Conservation (phyloP, 2,888 invertebrate species). For the Cerceris rybyensis region DNA sequence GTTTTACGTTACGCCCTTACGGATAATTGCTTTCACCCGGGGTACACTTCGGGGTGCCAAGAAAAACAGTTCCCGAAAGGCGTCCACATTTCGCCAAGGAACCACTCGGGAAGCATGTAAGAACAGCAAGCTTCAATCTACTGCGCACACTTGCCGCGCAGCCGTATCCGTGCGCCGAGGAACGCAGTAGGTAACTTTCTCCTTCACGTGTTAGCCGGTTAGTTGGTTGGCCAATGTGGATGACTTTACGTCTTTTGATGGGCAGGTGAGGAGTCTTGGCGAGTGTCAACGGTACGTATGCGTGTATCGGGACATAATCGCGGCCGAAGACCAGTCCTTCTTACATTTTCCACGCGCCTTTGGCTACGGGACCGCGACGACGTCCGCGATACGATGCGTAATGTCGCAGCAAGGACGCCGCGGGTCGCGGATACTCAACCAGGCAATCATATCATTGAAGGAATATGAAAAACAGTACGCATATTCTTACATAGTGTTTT, state of each 20-base stretch:
- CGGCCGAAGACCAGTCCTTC: constrained; percentile 57
- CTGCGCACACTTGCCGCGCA: not conserved
- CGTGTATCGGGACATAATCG: constrained; percentile 57
- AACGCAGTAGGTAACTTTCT: constrained; percentile 36
- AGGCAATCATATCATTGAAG: constrained; percentile 69
- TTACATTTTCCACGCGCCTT: constrained; percentile 54
- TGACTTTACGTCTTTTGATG: constrained; percentile 82
- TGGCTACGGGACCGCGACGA: constrained; percentile 44
- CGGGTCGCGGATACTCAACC: constrained; percentile 77
- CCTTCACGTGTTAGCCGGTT: constrained; percentile 68
- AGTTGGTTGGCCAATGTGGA: constrained; percentile 80
- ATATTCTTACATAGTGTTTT: not conserved
- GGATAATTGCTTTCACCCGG: constrained; percentile 56
- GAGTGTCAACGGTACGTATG: constrained; percentile 79
- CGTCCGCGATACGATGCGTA: constrained; percentile 67
- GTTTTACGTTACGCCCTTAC: constrained; percentile 46
- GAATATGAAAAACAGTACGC: constrained; percentile 49
- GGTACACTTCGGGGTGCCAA: constrained; percentile 69
- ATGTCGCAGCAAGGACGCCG: constrained; percentile 79
- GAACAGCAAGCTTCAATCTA: constrained; percentile 12
- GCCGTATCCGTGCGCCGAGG: not conserved
- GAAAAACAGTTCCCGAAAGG: constrained; percentile 79
- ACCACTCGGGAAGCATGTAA: constrained; percentile 64
- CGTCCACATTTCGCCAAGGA: constrained; percentile 81
- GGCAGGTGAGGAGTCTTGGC: constrained; percentile 82